Percentiles rank a stretch among this genome's conserved stretches.
Evolutionary conservation across 2,888 invertebrate genomes (phyloP).

Genomic region (Homarus gammarus): DNA sequence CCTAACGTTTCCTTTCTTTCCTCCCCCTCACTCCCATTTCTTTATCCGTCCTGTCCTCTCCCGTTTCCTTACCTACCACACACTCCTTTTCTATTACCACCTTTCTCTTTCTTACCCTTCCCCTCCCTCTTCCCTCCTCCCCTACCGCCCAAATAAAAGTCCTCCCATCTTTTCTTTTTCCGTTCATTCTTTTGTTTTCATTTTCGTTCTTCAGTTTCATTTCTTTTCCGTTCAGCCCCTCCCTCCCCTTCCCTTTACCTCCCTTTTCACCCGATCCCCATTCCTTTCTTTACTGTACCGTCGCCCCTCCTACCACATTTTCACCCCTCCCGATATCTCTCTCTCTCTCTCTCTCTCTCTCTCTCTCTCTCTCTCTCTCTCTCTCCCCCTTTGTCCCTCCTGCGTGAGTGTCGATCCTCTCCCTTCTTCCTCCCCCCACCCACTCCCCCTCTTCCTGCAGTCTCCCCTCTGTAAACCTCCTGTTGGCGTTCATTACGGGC

Average conservation of each 20-base stretch:
- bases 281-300: not conserved
- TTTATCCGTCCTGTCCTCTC: not conserved
- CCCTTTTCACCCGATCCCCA: constrained; percentile 24
- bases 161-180: not conserved
- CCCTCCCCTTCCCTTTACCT: not conserved
- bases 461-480: not conserved
- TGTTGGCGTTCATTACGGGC: not conserved
- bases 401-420: not conserved
- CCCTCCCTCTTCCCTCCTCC: not conserved
- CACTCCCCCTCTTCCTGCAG: not conserved
- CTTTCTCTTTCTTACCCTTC: constrained; percentile 14
- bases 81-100: not conserved
- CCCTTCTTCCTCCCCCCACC: not conserved
- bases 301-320: not conserved
- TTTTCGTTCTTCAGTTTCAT: not conserved
- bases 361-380: constrained; percentile 28
- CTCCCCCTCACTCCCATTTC: not conserved
- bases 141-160: not conserved
- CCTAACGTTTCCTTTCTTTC: not conserved
- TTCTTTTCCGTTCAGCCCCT: not conserved
- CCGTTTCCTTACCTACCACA: not conserved
- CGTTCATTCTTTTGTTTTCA: not conserved
- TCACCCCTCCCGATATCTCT: too few relatives aligned
- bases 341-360: constrained; percentile 42
- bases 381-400: constrained; percentile 9